Evolutionary conservation across 1,140 invertebrate species (phyloP).

Genomic region (Megalonaias nervosa): DNA sequence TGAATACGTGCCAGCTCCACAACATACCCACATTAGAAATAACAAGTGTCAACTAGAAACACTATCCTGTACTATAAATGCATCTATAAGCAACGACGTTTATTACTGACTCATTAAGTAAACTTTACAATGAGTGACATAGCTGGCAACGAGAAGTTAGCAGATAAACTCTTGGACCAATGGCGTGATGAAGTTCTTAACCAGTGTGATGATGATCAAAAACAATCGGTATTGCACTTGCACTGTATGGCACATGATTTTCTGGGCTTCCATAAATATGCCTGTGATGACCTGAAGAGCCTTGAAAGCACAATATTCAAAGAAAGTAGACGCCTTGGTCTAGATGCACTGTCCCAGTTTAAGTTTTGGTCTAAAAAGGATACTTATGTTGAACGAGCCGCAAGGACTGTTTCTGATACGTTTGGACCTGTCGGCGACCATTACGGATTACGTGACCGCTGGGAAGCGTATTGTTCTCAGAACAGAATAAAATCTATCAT

Average conservation of each 20-base stretch:
- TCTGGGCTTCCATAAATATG: not conserved
- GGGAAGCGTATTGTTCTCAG: not conserved
- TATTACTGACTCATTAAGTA: not conserved
- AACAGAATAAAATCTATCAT: not conserved
- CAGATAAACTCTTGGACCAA: constrained; percentile 11
- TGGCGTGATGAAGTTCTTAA: constrained; percentile 1
- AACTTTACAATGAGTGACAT: constrained; percentile 20
- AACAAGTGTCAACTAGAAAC: too few relatives aligned
- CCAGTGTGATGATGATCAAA: too few relatives aligned
- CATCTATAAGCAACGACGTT: not conserved
- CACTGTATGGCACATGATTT: constrained; percentile 4
- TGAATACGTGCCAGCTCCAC: too few relatives aligned
- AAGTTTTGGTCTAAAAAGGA: not conserved
- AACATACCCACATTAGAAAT: too few relatives aligned
- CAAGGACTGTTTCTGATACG: not conserved
- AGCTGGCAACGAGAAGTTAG: constrained; percentile 10
- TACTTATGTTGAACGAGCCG: not conserved
- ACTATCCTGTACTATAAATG: too few relatives aligned
- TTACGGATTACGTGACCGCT: not conserved
- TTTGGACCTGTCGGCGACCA: not conserved
- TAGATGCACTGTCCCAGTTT: not conserved
- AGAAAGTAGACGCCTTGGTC: not conserved
- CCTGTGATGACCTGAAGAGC: not conserved
- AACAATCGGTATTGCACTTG: too few relatives aligned
- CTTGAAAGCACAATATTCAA: not conserved